These are phyloP conservation scores for Pomacea canaliculata DNA, from an alignment of 2,888 invertebrate species.

Conservation along the genomic window DNA sequence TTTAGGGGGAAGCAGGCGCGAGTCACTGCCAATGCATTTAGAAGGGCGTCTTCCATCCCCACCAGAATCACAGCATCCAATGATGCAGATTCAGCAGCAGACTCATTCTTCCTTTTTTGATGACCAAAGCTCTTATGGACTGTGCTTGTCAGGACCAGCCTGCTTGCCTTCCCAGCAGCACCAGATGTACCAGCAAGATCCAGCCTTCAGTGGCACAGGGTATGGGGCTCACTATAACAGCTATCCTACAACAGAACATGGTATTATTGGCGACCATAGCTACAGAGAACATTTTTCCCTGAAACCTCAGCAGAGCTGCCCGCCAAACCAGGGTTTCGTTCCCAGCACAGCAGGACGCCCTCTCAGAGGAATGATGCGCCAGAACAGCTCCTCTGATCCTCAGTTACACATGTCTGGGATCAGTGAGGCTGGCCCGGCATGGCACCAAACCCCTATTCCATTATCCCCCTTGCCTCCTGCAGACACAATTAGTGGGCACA, in stretches of 20 bases:
- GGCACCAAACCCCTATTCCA: background rate
- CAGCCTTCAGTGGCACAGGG: background rate
- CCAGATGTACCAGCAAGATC: slow-evolving; percentile 14
- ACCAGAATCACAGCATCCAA: background rate
- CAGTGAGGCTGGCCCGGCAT: slow-evolving; percentile 4
- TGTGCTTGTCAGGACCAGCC: background rate
- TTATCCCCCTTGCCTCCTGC: slow-evolving; percentile 5
- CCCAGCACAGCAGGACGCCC: background rate
- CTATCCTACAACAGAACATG: slow-evolving; percentile 7
- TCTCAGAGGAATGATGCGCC: slow-evolving; percentile 69
- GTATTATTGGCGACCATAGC: background rate
- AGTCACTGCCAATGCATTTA: background rate
- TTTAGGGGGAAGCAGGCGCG: background rate
- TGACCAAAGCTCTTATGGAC: background rate
- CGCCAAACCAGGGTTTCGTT: slow-evolving; percentile 41
- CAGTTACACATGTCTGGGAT: slow-evolving; percentile 70
- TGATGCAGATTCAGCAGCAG: background rate
- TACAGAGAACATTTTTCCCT: slow-evolving; percentile 38
- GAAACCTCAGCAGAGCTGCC: slow-evolving; percentile 53
- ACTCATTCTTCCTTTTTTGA: background rate
- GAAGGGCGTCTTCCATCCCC: slow-evolving; percentile 3
- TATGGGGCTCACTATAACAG: slow-evolving; percentile 16
- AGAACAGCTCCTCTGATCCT: slow-evolving; percentile 76
- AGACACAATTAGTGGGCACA: background rate
- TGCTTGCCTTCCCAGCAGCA: slow-evolving; percentile 6